Conservation (phyloP, 2,797 vertebrate genomes). For the Fundulus diaphanus region DNA sequence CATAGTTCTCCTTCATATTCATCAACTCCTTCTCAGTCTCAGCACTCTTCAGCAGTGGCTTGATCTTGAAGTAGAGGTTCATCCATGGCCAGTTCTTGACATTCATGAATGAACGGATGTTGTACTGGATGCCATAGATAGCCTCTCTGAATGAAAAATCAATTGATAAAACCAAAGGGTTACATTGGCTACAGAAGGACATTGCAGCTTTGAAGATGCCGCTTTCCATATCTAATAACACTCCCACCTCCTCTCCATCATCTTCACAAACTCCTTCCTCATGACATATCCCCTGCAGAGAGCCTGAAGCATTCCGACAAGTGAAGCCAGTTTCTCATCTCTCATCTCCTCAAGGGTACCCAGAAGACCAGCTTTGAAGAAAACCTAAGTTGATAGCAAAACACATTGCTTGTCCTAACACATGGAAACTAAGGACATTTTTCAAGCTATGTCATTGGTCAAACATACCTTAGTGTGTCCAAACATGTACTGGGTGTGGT, state of each 20-base stretch:
- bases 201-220: too few relatives aligned
- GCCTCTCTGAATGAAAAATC: constrained; percentile 35
- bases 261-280: constrained; percentile 77
- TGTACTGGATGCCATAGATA: constrained; percentile 3
- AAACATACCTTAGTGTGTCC: constrained; percentile 22
- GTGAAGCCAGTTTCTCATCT: constrained; percentile 84
- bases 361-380: constrained; percentile 90
- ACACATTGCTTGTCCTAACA: not conserved
- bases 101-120: constrained; percentile 84
- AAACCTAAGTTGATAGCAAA: constrained; percentile 75
- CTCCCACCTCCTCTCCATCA: constrained; percentile 71
- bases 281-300: constrained; percentile 84
- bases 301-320: constrained; percentile 87
- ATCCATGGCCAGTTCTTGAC: constrained; percentile 93
- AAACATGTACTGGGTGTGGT: constrained; percentile 68
- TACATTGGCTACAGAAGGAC: not conserved
- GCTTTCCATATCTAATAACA: not conserved
- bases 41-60: constrained; percentile 89
- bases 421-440: fast-evolving
- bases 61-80: constrained; percentile 91
- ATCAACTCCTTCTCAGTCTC: constrained; percentile 89
- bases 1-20: constrained; percentile 89
- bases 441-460: not conserved
- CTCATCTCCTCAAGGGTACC: constrained; percentile 86
- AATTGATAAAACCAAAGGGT: too few relatives aligned